phyloP scores from a whole-genome alignment of 1,140 invertebrate genomes.

The Cydia splendana region DNA sequence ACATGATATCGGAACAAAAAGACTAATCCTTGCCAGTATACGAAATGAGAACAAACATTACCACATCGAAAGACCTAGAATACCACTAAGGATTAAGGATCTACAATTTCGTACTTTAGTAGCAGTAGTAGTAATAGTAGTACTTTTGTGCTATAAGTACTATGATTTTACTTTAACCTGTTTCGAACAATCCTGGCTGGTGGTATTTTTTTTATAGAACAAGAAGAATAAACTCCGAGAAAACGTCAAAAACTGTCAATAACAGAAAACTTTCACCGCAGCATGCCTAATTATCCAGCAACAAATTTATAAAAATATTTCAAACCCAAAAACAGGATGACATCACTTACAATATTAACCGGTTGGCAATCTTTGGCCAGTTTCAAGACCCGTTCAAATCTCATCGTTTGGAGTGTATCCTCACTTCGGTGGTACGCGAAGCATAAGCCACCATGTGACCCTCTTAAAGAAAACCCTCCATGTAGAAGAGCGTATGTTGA shows the following conservation, averaged over 20 bases:
- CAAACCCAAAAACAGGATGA: slow-evolving; percentile 36
- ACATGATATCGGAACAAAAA: no score
- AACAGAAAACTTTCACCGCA: neutral
- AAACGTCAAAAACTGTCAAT: neutral
- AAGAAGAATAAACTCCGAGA: neutral
- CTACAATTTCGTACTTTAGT: no score
- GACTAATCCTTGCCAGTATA: no score
- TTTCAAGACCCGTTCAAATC: slow-evolving; percentile 36
- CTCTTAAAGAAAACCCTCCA: slow-evolving; percentile 23
- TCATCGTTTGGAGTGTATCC: slow-evolving; percentile 34
- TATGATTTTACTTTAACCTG: neutral
- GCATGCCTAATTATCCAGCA: slow-evolving; percentile 7
- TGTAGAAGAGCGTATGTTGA: slow-evolving; percentile 61
- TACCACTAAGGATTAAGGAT: no score
- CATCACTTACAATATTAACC: slow-evolving; percentile 41
- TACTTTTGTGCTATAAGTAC: no score
- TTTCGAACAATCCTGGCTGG: neutral
- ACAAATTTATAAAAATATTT: neutral
- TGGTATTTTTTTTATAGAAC: neutral
- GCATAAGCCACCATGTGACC: slow-evolving; percentile 32
- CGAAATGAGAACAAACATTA: no score
- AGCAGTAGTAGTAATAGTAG: no score
- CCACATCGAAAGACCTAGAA: no score
- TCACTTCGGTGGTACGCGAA: slow-evolving; percentile 52
- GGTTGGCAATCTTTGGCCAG: neutral